Evolutionary conservation across 2,113 vertebrate species (phyloP), one percentile per base, ranked within the genome.

Genomic region (Sturnira hondurensis): DNA sequence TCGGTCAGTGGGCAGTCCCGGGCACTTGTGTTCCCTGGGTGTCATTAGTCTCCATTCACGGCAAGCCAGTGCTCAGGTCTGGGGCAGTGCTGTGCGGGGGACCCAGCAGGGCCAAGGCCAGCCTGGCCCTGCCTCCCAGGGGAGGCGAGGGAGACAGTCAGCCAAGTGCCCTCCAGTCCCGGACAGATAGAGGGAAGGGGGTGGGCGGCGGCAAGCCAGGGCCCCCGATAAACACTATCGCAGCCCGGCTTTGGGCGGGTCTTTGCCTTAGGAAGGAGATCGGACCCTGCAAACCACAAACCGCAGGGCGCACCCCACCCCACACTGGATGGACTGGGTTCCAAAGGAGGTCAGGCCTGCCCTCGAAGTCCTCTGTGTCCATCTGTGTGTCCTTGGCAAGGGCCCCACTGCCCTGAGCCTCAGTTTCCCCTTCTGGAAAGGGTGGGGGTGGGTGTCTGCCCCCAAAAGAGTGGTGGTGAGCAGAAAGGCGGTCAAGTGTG

Each of bases 321-420:
- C 24, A 1, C 22, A 36, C 20, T 65, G 7, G 91, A 67, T 3
- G 13, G 47, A 1, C 16, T 20, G 28, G 26, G 4, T 50, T 74
- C 11, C 17, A 28, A 14, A 31, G 67, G 24, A 20, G 33, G 82
- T 8, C 47, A 50, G 47, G 58, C 77, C 82, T 38, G 11, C 20
- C 67, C 28, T 6, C 2, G 0, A 0, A 0, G 3, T 0, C 47
- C 3, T 36, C 3, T 36, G 52, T 45, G 47, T 31, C 68, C 26
- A n/a, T 14, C 61, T 4, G 1, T 5, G 31, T 61, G 47, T 71
- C 71, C 52, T 71, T 17, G 15, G 52, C 20, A 26, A n/a, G 61
- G 28, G 31, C 20, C 31, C 22, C 0, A 3, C 86, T 24, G 67
- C n/a, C 47, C 41, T 5, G 47, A 36, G 63, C 83, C 89, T 56